These are phyloP conservation scores for Xiphophorus hellerii DNA, from an alignment of 2,113 vertebrate genomes.

Conservation along the genomic window DNA sequence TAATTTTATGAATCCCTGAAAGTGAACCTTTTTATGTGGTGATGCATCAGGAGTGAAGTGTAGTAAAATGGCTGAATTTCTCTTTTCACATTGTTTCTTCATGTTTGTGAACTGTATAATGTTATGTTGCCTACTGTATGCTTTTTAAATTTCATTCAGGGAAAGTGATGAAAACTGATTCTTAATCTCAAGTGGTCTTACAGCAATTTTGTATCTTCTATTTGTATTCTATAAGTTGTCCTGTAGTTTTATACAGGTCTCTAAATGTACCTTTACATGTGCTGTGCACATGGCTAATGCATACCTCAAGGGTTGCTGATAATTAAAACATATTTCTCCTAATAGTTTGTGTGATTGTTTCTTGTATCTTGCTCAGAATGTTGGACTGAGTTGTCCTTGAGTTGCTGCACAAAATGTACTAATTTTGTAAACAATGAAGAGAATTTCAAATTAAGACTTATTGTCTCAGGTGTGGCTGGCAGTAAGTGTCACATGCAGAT, in stretches of 20 bases:
- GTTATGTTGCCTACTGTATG: not conserved
- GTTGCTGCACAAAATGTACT: too few species aligned
- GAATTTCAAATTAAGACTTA: too few species aligned
- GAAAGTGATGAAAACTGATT: constrained; percentile 34
- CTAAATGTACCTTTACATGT: constrained; percentile 85
- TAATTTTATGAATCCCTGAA: too few species aligned
- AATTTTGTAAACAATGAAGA: too few species aligned
- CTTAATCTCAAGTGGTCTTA: constrained; percentile 70
- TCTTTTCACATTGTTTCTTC: not conserved
- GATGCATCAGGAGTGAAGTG: not conserved
- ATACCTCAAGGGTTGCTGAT: constrained; percentile 60
- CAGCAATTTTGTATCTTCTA: constrained; percentile 60
- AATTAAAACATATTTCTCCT: constrained; percentile 55
- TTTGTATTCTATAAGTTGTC: constrained; percentile 71
- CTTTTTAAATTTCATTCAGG: constrained; percentile 30
- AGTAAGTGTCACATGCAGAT: too few species aligned
- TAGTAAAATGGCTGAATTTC: constrained; percentile 4
- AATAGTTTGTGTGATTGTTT: constrained; percentile 21
- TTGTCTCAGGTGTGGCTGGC: too few species aligned
- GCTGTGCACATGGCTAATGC: constrained; percentile 88
- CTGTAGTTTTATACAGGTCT: constrained; percentile 95
- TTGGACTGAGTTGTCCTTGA: not conserved
- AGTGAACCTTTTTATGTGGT: not conserved
- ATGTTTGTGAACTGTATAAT: not conserved
- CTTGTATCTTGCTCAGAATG: constrained; percentile 13